Percentiles rank a stretch among this genome's conserved stretches.
phyloP scores from a whole-genome alignment of 2,888 invertebrate genomes.

The Hemistola chrysoprasaria region DNA sequence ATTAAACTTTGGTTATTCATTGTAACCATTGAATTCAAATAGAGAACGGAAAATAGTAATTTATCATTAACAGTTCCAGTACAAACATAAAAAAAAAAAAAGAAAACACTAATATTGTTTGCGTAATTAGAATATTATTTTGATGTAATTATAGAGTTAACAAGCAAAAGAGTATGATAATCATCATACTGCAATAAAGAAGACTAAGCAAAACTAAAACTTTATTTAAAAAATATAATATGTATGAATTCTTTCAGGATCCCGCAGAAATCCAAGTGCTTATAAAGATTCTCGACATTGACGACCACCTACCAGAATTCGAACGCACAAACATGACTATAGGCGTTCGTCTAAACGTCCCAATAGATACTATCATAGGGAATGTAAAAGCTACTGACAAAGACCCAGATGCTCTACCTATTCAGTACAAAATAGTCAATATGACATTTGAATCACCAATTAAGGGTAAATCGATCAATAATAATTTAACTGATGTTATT shows the following conservation, averaged over 20 bases:
- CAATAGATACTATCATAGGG: slow-evolving; percentile 86
- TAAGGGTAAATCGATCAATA: slow-evolving; percentile 59
- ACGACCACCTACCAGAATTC: slow-evolving; percentile 89
- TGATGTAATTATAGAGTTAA: too few relatives aligned
- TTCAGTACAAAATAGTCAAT: slow-evolving; percentile 84
- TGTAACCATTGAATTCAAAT: too few relatives aligned
- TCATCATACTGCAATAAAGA: too few relatives aligned
- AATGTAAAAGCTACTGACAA: slow-evolving; percentile 85
- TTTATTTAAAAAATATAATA: too few relatives aligned
- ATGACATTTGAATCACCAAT: slow-evolving; percentile 81
- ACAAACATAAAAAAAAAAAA: too few relatives aligned
- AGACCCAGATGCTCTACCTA: slow-evolving; percentile 85
- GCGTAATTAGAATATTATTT: too few relatives aligned
- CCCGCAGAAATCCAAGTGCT: slow-evolving; percentile 86
- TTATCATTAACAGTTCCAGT: too few relatives aligned
- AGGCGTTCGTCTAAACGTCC: slow-evolving; percentile 88
- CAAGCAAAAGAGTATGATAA: too few relatives aligned
- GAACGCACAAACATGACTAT: slow-evolving; percentile 83
- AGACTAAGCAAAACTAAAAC: too few relatives aligned
- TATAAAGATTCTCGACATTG: slow-evolving; percentile 85
- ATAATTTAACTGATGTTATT: slow-evolving; percentile 79
- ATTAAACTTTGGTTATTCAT: too few relatives aligned
- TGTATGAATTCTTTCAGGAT: slow-evolving; percentile 71
- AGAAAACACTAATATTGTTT: too few relatives aligned
- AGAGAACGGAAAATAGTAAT: too few relatives aligned